Evolutionary conservation across 2,888 invertebrate species (phyloP).

Genomic region (Selenia dentaria): DNA sequence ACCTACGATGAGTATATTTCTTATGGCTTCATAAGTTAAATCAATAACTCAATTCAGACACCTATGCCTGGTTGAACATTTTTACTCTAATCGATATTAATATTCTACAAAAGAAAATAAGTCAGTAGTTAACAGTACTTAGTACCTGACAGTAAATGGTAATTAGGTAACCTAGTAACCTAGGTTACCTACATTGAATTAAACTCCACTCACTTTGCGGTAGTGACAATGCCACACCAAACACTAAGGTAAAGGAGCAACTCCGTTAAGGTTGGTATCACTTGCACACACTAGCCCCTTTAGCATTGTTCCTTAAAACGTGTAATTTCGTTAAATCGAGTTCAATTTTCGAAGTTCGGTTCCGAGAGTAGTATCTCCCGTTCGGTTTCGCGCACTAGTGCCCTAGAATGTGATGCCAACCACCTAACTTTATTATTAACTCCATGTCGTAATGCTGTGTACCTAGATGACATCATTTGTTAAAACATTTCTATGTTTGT

Average conservation of each 20-base stretch:
- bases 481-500: conserved; percentile 49
- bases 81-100: no score
- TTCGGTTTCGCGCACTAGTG: conserved; percentile 56
- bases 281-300: conserved; percentile 10
- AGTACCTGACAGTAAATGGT: no score
- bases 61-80: no score
- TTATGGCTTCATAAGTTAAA: no score
- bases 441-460: conserved; percentile 60
- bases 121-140: no score
- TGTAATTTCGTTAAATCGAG: conserved; percentile 33
- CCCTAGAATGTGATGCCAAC: conserved; percentile 66
- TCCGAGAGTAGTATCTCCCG: conserved; percentile 38
- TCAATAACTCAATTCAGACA: no score
- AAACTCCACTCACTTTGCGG: no score
- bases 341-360: conserved; percentile 30
- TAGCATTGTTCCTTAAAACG: conserved; percentile 6
- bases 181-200: no score
- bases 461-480: conserved; percentile 66
- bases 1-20: no score
- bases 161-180: no score
- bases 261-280: conserved; percentile 11
- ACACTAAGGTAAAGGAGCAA: background rate
- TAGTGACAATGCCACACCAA: no score
- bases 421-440: conserved; percentile 70
- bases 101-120: no score